A percentile compares a stretch with the other conserved stretches of the same genome.
These are phyloP conservation scores for Malurus elegans DNA, from an alignment of 2,113 vertebrate species.

Conservation along the genomic window DNA sequence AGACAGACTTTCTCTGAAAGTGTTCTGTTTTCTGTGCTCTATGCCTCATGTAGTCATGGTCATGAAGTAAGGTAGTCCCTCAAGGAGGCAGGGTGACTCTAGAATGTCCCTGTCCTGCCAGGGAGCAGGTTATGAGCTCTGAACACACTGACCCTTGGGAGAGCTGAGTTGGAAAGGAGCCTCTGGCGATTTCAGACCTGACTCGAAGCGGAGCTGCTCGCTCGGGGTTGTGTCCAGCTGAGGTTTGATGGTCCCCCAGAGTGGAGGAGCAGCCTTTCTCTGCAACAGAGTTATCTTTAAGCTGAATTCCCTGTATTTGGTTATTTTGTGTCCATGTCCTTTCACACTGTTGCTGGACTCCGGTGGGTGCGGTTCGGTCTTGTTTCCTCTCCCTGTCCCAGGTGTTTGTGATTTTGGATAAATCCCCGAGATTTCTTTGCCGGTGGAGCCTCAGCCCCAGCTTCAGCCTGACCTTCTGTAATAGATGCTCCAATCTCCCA, in stretches of 20 bases:
- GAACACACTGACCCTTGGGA: no score
- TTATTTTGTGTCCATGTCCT: not conserved
- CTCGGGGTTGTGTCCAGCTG: not conserved
- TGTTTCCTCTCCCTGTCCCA: fast-evolving
- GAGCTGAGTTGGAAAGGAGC: not conserved
- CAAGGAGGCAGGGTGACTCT: not conserved
- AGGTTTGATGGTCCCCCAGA: not conserved
- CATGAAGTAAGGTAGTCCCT: not conserved
- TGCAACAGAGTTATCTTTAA: not conserved
- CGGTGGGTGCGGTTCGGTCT: not conserved
- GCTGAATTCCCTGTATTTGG: not conserved
- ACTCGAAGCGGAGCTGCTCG: not conserved
- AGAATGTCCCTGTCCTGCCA: fast-evolving
- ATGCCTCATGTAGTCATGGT: fast-evolving
- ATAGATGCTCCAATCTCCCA: not conserved
- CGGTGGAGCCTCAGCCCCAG: fast-evolving
- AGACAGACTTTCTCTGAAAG: not conserved
- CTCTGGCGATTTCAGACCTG: not conserved
- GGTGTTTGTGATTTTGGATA: not conserved
- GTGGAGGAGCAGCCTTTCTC: not conserved
- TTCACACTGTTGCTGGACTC: fast-evolving
- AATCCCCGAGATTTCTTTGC: not conserved
- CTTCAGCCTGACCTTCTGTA: not conserved
- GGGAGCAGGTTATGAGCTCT: not conserved
- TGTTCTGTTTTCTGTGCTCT: fast-evolving